These are phyloP conservation scores for Tromatobia lineatoria DNA, from an alignment of 2,888 invertebrate genomes.

Conservation along the genomic window DNA sequence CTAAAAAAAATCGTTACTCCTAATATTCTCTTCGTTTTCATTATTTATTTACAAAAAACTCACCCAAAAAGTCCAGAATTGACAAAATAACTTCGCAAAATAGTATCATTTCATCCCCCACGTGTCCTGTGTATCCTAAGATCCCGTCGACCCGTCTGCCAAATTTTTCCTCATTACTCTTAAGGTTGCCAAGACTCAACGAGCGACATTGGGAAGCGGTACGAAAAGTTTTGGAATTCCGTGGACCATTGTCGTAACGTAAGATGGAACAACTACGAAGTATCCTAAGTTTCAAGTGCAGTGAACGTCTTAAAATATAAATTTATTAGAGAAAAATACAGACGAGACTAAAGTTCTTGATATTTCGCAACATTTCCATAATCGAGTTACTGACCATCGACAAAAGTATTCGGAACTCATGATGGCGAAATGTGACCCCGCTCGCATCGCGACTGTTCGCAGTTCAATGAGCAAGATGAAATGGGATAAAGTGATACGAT, in stretches of 20 bases:
- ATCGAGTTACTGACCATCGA: slow-evolving; percentile 47
- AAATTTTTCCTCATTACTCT: neutral
- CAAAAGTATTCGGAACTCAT: slow-evolving; percentile 49
- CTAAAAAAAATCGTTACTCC: too few species aligned
- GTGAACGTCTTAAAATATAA: neutral
- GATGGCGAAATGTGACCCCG: slow-evolving; percentile 42
- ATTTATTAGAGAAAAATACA: neutral
- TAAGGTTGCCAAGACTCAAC: neutral
- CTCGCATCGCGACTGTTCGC: neutral
- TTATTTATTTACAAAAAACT: slow-evolving; percentile 14
- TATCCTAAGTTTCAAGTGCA: neutral
- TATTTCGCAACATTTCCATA: slow-evolving; percentile 1
- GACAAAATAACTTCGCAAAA: slow-evolving; percentile 27
- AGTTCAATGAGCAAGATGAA: slow-evolving; percentile 38
- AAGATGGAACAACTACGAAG: neutral
- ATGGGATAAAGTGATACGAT: slow-evolving; percentile 36
- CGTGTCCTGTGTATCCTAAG: slow-evolving; percentile 1
- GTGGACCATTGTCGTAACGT: neutral
- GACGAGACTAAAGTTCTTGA: neutral
- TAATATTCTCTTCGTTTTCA: too few species aligned
- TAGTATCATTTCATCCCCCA: slow-evolving; percentile 19
- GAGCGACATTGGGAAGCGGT: neutral
- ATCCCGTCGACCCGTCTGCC: neutral
- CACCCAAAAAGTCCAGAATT: neutral
- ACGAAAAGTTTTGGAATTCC: neutral